These are phyloP conservation scores for Onthophagus sagittarius DNA, from an alignment of 2,888 invertebrate species.

Conservation along the genomic window DNA sequence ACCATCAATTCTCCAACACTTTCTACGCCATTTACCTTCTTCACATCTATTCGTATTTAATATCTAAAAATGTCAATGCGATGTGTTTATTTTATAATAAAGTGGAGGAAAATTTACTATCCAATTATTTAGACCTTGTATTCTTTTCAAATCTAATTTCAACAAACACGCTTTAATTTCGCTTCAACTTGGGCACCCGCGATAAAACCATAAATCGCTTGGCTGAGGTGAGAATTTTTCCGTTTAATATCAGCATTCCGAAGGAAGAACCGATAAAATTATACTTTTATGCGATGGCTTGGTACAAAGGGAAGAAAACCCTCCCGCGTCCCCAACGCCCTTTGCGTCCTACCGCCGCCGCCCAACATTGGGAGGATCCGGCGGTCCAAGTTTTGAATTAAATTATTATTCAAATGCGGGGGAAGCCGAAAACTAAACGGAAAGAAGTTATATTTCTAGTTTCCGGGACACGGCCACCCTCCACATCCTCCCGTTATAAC, in stretches of 20 bases:
- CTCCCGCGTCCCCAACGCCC: background rate
- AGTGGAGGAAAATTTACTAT: background rate
- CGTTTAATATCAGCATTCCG: slow-evolving; percentile 24
- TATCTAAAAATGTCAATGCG: background rate
- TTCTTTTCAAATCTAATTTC: background rate
- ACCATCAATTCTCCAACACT: slow-evolving; percentile 6
- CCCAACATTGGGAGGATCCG: background rate
- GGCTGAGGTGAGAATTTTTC: slow-evolving; percentile 18
- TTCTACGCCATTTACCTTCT: background rate
- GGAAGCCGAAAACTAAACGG: slow-evolving; percentile 34
- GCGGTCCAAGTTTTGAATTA: slow-evolving; percentile 10
- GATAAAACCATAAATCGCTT: slow-evolving; percentile 17
- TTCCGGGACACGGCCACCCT: slow-evolving; percentile 28
- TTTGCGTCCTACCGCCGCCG: background rate
- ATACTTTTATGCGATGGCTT: slow-evolving; percentile 27
- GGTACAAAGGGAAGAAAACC: slow-evolving; percentile 6
- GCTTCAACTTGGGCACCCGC: slow-evolving; percentile 13
- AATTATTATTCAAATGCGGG: slow-evolving; percentile 31
- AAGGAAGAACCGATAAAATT: slow-evolving; percentile 23
- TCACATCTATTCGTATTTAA: background rate
- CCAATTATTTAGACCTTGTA: background rate
- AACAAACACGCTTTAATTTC: slow-evolving; percentile 7
- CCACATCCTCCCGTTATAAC: background rate
- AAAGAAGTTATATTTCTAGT: slow-evolving; percentile 42
- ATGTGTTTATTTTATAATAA: no score